Evolutionary conservation across 1,140 invertebrate species (phyloP).

Genomic region (Drosophila navojoa): DNA sequence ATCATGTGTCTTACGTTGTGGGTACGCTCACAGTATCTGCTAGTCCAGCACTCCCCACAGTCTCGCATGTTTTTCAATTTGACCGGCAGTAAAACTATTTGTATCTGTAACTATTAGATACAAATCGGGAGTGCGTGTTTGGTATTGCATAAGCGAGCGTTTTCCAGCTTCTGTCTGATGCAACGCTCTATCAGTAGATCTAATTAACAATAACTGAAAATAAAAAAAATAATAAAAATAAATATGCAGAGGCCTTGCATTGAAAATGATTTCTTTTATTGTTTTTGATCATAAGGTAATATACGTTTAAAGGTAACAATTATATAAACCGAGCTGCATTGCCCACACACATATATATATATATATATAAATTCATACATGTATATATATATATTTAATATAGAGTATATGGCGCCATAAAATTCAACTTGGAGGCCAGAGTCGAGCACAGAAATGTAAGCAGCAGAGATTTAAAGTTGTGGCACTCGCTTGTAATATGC

Average conservation of each 20-base stretch:
- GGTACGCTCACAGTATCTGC: too few species aligned
- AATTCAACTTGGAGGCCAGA: slow-evolving; percentile 46
- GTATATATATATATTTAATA: slow-evolving; percentile 37
- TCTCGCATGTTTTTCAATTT: too few species aligned
- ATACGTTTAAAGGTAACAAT: slow-evolving; percentile 71
- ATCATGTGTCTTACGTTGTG: too few species aligned
- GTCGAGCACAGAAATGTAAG: not conserved
- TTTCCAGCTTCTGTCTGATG: not conserved
- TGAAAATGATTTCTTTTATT: slow-evolving; percentile 74
- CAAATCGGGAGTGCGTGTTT: too few species aligned
- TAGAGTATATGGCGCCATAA: slow-evolving; percentile 32
- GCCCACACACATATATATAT: slow-evolving; percentile 22
- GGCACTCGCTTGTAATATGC: slow-evolving; percentile 49
- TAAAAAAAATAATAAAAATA: too few species aligned
- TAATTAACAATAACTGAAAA: slow-evolving; percentile 27
- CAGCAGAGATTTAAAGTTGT: slow-evolving; percentile 35
- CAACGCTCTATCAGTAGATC: slow-evolving; percentile 29
- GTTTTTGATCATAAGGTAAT: slow-evolving; percentile 74
- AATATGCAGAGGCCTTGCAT: slow-evolving; percentile 47
- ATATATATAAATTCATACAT: slow-evolving; percentile 32
- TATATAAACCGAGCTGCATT: slow-evolving; percentile 53
- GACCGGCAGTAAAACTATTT: slow-evolving; percentile 20
- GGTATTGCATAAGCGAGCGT: slow-evolving; percentile 31
- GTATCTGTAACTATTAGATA: not conserved
- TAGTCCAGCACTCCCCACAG: too few species aligned